Evolutionary conservation across 2,797 vertebrate species (phyloP), one percentile per base, ranked within the genome.

Genomic region (Danio kyathit): DNA sequence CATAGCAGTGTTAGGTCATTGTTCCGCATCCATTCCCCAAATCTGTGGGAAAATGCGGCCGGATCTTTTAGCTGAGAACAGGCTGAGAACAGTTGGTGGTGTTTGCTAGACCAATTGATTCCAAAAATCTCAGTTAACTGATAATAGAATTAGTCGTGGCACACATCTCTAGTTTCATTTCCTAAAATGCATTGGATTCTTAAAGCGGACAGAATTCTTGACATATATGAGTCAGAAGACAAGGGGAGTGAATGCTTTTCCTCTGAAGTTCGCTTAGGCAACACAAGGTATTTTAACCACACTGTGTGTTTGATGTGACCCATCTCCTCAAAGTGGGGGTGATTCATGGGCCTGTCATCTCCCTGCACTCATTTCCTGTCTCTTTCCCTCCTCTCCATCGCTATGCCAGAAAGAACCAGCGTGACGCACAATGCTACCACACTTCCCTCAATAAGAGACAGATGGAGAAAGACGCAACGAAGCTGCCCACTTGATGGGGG

Each of bases 311-410:
- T 74, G 70, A 64, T 49, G n/a, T 82, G 75, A 74, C 76, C 70
- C 74, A 38, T 79, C 70, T 83, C 74, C 38, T 81, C 70, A 59
- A 44, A 17, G 71, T 57, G 70, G 29, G 19, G 76, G 74, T 91
- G 91, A 93, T 90, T 93, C 91, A 93, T 43, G 29, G 40, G 74
- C 82, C 64, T 76, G 82, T 89, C 81, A 84, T 83, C 89, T 88
- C 67, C 56, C 38, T 73, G 70, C 17, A 87, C 88, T 90, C 88
- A 90, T 86, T 88, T 93, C 91, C 89, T 91, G 89, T 87, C 82
- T 59, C 63, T 76, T 74, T 10, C 19, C 54, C 65, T 88, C 85
- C 87, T 86, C 85, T 87, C 81, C 71, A 76, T 72, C 77, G 29
- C 77, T 16, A 64, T 80, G 82, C 72, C 78, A 69, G 40, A 66